Conservation (phyloP, 2,113 vertebrate species). For the Silurus meridionalis region DNA sequence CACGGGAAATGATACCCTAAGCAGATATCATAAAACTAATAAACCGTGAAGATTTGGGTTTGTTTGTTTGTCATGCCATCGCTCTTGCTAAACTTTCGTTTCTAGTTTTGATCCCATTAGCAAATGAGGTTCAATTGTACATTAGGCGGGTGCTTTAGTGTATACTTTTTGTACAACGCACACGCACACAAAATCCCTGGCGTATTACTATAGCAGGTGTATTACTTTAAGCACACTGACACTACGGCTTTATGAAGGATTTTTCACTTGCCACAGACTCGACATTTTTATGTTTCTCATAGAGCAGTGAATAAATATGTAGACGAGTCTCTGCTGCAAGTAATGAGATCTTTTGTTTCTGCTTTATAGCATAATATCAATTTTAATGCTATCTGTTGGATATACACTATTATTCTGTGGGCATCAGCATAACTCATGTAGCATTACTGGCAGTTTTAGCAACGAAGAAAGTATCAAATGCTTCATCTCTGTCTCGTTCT, state of each 20-base stretch:
- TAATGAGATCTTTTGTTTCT: conserved; percentile 3
- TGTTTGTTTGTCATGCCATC: neutral
- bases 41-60: neutral
- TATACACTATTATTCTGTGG: neutral
- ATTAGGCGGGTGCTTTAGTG: neutral
- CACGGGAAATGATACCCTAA: neutral
- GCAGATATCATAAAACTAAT: neutral
- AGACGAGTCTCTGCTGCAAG: neutral
- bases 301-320: conserved; percentile 4
- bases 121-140: neutral
- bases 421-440: neutral
- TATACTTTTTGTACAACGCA: neutral
- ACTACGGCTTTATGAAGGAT: neutral
- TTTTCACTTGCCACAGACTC: neutral
- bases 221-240: neutral
- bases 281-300: neutral
- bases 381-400: neutral
- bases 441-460: neutral
- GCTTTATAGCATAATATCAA: conserved; percentile 5
- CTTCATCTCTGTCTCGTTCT: neutral
- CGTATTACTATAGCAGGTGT: neutral
- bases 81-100: neutral
- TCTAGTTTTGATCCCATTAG: neutral
- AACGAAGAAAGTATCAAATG: neutral
- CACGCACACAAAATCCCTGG: neutral